Evolutionary conservation across 1,140 invertebrate genomes (phyloP).

Genomic region (Zophobas morio): DNA sequence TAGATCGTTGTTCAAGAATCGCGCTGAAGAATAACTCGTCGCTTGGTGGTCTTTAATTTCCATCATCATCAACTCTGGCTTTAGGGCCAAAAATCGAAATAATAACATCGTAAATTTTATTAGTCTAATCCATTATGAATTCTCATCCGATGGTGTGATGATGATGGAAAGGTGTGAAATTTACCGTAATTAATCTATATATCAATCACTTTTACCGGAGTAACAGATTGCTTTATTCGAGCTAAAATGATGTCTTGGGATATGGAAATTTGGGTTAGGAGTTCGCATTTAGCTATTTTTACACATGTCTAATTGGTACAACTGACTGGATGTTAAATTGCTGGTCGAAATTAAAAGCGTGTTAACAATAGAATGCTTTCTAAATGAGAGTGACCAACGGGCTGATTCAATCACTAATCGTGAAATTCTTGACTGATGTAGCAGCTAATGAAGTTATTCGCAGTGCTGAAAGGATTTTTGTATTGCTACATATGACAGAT

Average conservation of each 20-base stretch:
- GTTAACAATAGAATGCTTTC: conserved; percentile 27
- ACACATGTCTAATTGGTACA: conserved; percentile 33
- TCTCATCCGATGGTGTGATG: conserved; percentile 5
- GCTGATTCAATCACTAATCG: conserved; percentile 2
- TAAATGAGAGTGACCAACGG: conserved; percentile 30
- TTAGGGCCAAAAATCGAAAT: conserved; percentile 36
- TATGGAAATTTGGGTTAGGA: conserved; percentile 22
- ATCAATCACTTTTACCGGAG: conserved; percentile 30
- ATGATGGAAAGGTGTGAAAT: conserved; percentile 41
- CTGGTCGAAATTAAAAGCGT: conserved; percentile 23
- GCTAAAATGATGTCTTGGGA: conserved; percentile 11
- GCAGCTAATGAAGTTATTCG: background rate
- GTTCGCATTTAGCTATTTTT: conserved; percentile 32
- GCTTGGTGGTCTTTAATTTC: conserved; percentile 38
- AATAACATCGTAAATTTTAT: conserved; percentile 36
- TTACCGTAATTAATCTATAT: conserved; percentile 36
- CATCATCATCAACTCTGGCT: conserved; percentile 33
- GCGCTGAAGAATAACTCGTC: conserved; percentile 6
- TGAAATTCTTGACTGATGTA: conserved; percentile 23
- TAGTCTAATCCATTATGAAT: conserved; percentile 34
- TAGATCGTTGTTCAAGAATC: conserved; percentile 18
- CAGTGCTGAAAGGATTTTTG: too few species aligned
- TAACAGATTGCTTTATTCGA: conserved; percentile 28
- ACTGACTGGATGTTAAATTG: conserved; percentile 4
- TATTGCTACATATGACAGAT: too few species aligned